Conservation (phyloP, 2,113 vertebrate species). For the Eurypyga helias region DNA sequence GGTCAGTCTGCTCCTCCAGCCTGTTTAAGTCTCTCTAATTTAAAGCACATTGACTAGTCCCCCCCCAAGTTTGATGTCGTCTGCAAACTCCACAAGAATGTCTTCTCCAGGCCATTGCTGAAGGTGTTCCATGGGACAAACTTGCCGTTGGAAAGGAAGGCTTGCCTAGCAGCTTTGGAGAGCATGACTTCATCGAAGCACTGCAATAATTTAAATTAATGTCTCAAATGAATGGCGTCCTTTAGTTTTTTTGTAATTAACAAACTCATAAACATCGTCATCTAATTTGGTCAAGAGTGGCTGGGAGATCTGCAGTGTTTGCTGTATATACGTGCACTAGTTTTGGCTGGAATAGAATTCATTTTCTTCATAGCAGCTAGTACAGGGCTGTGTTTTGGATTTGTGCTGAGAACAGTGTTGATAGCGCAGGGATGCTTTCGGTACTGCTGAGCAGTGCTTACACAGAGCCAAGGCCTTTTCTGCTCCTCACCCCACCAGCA, state of each 20-base stretch:
- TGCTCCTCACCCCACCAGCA: too few species aligned
- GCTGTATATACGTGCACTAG: neutral
- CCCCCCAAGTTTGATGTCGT: neutral
- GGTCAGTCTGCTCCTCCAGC: neutral
- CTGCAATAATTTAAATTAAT: neutral
- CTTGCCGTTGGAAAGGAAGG: neutral
- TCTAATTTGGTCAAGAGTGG: neutral
- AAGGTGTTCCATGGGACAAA: neutral
- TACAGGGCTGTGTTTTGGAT: too few species aligned
- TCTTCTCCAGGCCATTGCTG: neutral
- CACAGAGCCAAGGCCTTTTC: too few species aligned
- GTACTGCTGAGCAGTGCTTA: too few species aligned
- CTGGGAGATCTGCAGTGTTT: neutral
- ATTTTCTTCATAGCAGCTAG: too few species aligned
- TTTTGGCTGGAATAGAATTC: too few species aligned
- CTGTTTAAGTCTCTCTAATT: neutral
- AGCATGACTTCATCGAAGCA: neutral
- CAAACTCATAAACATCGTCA: neutral
- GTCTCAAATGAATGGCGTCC: neutral
- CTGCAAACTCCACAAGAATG: neutral
- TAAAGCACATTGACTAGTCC: neutral
- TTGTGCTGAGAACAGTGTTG: too few species aligned
- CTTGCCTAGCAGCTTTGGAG: neutral
- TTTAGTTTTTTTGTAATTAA: neutral
- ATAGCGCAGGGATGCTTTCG: too few species aligned